Evolutionary conservation across 1,140 invertebrate species (phyloP), one percentile per base, ranked within the genome.

Genomic region (Drosophila pachea): DNA sequence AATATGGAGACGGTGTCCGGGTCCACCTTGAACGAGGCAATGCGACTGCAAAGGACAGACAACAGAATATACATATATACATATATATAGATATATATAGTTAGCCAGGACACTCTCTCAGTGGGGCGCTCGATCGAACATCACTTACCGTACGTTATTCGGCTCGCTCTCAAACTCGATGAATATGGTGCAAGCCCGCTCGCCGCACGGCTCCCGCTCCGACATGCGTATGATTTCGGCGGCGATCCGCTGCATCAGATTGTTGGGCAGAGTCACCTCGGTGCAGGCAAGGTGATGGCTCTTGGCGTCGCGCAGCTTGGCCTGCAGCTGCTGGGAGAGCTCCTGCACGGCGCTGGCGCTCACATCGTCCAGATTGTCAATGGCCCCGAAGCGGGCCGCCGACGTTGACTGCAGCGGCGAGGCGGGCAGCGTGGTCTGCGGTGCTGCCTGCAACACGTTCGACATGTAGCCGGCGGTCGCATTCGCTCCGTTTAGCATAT

Each of bases 121-220:
- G 8, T 5, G 8, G n/a, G 8, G 8, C 11, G n/a, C n/a, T n/a
- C n/a, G n/a, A n/a, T n/a, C n/a, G 49, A 36, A n/a, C 2, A 2
- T 14, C 3, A 47, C 91, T 91, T 42, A 95, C 90, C 82, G 91
- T 90, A 75, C 91, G 55, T 91, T 91, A 69, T 92, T 91, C 2
- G 91, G 91, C 78, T 93, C 92, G 4, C 92, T 93, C 82, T 94
- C 93, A 66, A 95, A 95, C 79, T 94, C 93, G 12, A 95, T 92
- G 81, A 94, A 95, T 12, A 95, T 90, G 0, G 93, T 94, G 73
- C 94, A 94, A 16, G 94, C 94, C 58, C 94, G 90, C 4, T 96
- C 92, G 59, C 95, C 96, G 86, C 95, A 97, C 14, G 95, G 95
- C 89, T 97, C 96, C 33, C 93, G 93, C 83, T 96, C 95, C 0